A percentile compares a stretch with the other conserved stretches of the same genome.
These are phyloP conservation scores for Vesta saturnalis DNA, from an alignment of 2,888 invertebrate species.

Conservation along the genomic window DNA sequence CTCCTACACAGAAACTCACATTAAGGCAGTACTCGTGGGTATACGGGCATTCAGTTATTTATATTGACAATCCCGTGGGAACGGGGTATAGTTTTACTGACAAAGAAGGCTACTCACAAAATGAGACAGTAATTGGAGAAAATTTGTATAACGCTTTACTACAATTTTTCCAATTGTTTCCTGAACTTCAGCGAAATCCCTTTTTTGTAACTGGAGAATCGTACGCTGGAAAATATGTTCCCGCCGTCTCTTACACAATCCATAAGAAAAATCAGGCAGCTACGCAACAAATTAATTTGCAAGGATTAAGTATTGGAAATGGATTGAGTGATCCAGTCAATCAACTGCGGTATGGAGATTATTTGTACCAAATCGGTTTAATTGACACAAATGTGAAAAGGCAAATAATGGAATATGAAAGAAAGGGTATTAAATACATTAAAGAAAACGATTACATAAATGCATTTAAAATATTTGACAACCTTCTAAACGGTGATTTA, in stretches of 20 bases:
- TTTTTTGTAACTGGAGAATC: slow-evolving; percentile 93
- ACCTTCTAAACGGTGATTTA: slow-evolving; percentile 75
- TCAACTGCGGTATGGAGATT: slow-evolving; percentile 81
- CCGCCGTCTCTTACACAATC: slow-evolving; percentile 80
- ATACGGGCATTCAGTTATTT: slow-evolving; percentile 80
- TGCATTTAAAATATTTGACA: slow-evolving; percentile 79
- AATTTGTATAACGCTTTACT: slow-evolving; percentile 79
- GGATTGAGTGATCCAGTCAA: slow-evolving; percentile 82
- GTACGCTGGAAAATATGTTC: slow-evolving; percentile 85
- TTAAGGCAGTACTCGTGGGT: slow-evolving; percentile 83
- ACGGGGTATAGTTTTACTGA: slow-evolving; percentile 93
- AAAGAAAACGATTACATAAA: slow-evolving; percentile 70
- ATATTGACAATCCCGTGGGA: slow-evolving; percentile 93
- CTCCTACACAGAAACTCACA: slow-evolving; percentile 58
- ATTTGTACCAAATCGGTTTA: slow-evolving; percentile 81
- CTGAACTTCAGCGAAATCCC: slow-evolving; percentile 75
- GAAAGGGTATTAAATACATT: slow-evolving; percentile 69
- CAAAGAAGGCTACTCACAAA: slow-evolving; percentile 79
- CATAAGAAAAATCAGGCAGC: slow-evolving; percentile 71
- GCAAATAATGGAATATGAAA: slow-evolving; percentile 70
- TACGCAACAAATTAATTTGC: slow-evolving; percentile 73
- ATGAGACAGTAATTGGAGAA: slow-evolving; percentile 82
- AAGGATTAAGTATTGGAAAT: slow-evolving; percentile 81
- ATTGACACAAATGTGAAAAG: slow-evolving; percentile 72
- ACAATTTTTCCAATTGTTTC: slow-evolving; percentile 88